Evolutionary conservation across 2,113 vertebrate genomes (phyloP).

Genomic region (Numida meleagris): DNA sequence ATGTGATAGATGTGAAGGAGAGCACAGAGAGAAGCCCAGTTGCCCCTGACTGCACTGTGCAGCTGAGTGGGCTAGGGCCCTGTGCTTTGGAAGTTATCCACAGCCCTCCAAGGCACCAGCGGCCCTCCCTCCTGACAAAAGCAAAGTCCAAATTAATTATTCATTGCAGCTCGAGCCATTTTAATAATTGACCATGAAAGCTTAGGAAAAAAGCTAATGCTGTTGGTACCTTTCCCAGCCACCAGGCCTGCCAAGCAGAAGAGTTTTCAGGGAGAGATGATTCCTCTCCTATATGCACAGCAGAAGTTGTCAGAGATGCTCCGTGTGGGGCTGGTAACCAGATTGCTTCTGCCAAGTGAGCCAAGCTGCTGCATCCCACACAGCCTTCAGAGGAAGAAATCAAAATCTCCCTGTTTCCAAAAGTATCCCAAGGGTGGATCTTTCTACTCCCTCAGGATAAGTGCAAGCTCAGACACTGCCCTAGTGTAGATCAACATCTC

Average conservation of each 20-base stretch:
- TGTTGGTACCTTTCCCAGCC: background rate
- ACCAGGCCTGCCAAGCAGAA: background rate
- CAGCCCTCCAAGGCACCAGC: background rate
- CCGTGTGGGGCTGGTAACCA: background rate
- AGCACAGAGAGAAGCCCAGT: background rate
- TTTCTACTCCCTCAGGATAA: background rate
- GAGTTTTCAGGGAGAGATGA: background rate
- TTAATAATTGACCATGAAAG: constrained; percentile 48
- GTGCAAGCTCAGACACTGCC: background rate
- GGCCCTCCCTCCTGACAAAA: background rate
- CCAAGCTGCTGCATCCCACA: background rate
- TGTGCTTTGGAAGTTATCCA: background rate
- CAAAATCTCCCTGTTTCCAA: background rate
- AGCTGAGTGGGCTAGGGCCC: background rate
- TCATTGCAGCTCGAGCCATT: background rate
- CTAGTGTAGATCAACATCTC: background rate
- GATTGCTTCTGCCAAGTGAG: background rate
- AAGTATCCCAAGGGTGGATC: background rate
- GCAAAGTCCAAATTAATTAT: constrained; percentile 35
- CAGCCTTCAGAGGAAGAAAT: background rate
- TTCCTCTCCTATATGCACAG: background rate
- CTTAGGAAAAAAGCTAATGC: background rate
- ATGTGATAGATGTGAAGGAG: background rate
- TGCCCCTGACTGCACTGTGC: fast-evolving
- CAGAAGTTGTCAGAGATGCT: background rate